Evolutionary conservation across 2,888 invertebrate species (phyloP), one percentile per base, ranked within the genome.

Genomic region (Chrysomela aeneicollis): DNA sequence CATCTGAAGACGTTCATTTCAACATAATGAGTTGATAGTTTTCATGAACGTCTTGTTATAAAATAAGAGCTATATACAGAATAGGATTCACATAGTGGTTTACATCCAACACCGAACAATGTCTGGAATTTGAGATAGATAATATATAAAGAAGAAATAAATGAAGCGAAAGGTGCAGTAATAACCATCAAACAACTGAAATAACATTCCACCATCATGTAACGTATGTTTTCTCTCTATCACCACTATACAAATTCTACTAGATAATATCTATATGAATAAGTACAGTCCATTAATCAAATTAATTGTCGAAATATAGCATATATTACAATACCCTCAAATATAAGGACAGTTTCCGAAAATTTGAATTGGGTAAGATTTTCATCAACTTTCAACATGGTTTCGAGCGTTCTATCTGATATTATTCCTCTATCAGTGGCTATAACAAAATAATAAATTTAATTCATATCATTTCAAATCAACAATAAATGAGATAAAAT

Each of bases 41-140:
- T 55, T 59, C 58, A 61, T 61, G 61, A 67, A 66, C 63, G 63
- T 21, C n/a, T 42, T 47, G 51, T 64, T 52, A 64, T 64, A 64
- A 64, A 67, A 61, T 61, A 64, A 61, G 55, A 64, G 47, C 18
- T 67, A 67, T 67, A 54, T 67, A 59, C 63, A 64, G 32, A 64
- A 58, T 61, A 59, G 52, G 51, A 53, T 66, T 32, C 52, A 46
- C 46, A 55, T 4, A 57, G 57, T 46, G 57, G 57, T 46, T 55
- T 19, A 54, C 15, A 9, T 54, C 18, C 9, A 51, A 17, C 15
- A 30, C 19, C 4, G 26, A 26, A 26, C 6, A 6, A 26, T 5
- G 26, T 26, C n/a, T n/a, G n/a, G n/a, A n/a, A 26, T 26, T 26
- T 6, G 6, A 26, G 26, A 26, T 26, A 26, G 3, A 26, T 26